phyloP scores from a whole-genome alignment of 1,140 invertebrate genomes.

The Drosophila arizonae region DNA sequence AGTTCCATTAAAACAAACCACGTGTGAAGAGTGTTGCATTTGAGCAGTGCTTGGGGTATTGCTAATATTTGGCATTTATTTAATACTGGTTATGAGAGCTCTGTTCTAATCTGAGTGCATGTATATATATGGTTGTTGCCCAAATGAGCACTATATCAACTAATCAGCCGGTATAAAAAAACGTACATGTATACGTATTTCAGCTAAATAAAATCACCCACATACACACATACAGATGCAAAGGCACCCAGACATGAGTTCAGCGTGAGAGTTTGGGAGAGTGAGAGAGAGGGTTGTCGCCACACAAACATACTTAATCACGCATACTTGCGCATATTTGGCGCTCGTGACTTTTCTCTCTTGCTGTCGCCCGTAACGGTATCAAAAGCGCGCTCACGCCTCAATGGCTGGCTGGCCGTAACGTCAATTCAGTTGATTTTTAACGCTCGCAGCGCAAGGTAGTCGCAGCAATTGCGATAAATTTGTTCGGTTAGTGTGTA shows the following conservation, averaged over 20 bases:
- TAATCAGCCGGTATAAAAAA: conserved; percentile 45
- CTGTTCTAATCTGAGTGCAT: conserved; percentile 5
- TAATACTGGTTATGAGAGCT: background rate
- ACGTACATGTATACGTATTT: conserved; percentile 6
- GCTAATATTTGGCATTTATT: conserved; percentile 24
- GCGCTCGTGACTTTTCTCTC: conserved; percentile 34
- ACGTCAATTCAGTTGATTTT: conserved; percentile 54
- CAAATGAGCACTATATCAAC: conserved; percentile 15
- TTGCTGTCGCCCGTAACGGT: conserved; percentile 50
- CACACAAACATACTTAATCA: conserved; percentile 7
- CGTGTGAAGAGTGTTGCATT: conserved; percentile 54
- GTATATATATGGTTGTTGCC: conserved; percentile 29
- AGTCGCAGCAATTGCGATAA: conserved; percentile 30
- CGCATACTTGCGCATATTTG: conserved; percentile 57
- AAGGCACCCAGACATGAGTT: background rate
- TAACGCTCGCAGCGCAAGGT: conserved; percentile 52
- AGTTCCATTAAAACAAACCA: conserved; percentile 65
- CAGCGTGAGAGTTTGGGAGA: background rate
- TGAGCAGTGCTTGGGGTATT: background rate
- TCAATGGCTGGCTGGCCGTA: conserved; percentile 21
- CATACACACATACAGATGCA: conserved; percentile 6
- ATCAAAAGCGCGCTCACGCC: conserved; percentile 52
- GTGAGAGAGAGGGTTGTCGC: conserved; percentile 11
- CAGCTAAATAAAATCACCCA: conserved; percentile 23
- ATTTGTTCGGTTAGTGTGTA: conserved; percentile 28